Evolutionary conservation across 2,797 vertebrate genomes (phyloP).

Genomic region (Nothura maculosa): DNA sequence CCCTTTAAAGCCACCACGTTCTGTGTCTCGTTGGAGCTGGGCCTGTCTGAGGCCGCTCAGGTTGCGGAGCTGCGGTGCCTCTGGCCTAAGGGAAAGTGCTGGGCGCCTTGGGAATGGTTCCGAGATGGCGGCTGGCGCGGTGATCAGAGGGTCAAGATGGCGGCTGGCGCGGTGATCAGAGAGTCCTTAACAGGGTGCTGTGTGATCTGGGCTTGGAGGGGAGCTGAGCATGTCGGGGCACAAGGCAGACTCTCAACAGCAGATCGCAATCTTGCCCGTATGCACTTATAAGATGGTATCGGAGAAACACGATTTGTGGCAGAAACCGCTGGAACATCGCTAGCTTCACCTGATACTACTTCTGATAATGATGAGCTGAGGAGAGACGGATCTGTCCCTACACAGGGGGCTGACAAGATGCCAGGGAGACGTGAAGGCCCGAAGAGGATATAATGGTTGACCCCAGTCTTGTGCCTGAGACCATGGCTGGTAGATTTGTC

Average conservation of each 20-base stretch:
- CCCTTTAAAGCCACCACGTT: background rate
- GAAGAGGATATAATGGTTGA: background rate
- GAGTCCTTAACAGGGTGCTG: background rate
- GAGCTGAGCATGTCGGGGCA: background rate
- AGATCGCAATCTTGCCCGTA: background rate
- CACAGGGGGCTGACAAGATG: background rate
- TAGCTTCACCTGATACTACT: background rate
- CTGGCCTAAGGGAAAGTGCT: background rate
- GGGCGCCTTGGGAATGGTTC: background rate
- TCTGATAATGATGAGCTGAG: background rate
- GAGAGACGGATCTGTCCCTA: background rate
- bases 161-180: too few species aligned
- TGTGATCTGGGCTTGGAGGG: background rate
- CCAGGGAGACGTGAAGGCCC: background rate
- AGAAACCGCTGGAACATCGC: background rate
- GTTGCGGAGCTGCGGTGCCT: background rate
- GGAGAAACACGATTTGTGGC: background rate
- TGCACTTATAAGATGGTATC: background rate
- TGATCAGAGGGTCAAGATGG: background rate
- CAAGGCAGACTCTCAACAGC: background rate
- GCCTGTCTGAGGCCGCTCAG: background rate
- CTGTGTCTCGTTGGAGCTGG: background rate
- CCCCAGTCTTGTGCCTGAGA: background rate
- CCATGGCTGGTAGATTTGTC: background rate
- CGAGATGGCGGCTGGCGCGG: too few species aligned